A percentile compares a stretch with the other conserved stretches of the same genome.
Evolutionary conservation across 2,888 invertebrate species (phyloP).

Genomic region (Latheticus oryzae): DNA sequence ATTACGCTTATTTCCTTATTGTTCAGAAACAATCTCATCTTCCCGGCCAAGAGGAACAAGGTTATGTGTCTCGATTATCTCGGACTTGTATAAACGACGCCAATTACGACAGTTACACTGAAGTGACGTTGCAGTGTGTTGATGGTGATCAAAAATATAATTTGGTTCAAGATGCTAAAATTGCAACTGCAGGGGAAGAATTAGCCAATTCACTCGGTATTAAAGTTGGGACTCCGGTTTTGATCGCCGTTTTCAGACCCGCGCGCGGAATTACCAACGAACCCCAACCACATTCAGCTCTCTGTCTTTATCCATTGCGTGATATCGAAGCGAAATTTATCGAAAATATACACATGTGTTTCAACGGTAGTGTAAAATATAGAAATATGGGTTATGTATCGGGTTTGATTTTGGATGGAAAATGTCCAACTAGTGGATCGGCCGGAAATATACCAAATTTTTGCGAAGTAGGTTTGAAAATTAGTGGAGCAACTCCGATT

Average conservation of each 20-base stretch:
- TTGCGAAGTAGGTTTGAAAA: slow-evolving; percentile 92
- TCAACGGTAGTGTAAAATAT: slow-evolving; percentile 93
- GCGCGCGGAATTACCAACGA: slow-evolving; percentile 89
- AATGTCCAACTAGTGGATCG: slow-evolving; percentile 88
- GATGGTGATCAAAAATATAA: slow-evolving; percentile 82
- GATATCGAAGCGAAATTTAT: slow-evolving; percentile 94
- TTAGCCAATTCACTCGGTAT: slow-evolving; percentile 86
- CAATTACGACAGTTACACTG: slow-evolving; percentile 96
- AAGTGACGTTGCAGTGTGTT: slow-evolving; percentile 91
- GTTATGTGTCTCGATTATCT: slow-evolving; percentile 90
- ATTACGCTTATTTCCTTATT: slow-evolving; percentile 95
- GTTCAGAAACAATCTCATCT: slow-evolving; percentile 94
- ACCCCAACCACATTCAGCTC: slow-evolving; percentile 84
- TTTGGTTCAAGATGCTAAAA: slow-evolving; percentile 92
- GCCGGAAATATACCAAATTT: slow-evolving; percentile 92
- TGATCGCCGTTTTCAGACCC: slow-evolving; percentile 91
- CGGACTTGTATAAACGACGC: slow-evolving; percentile 95
- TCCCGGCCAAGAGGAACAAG: slow-evolving; percentile 88
- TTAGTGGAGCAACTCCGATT: slow-evolving; percentile 89
- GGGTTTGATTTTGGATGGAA: slow-evolving; percentile 89
- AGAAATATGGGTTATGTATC: slow-evolving; percentile 93
- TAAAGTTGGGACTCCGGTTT: slow-evolving; percentile 81
- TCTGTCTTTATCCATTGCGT: slow-evolving; percentile 92
- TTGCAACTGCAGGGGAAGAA: slow-evolving; percentile 86
- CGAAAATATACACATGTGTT: slow-evolving; percentile 97